These are phyloP conservation scores for Papilio polytes DNA, from an alignment of 1,140 invertebrate genomes.

Conservation along the genomic window DNA sequence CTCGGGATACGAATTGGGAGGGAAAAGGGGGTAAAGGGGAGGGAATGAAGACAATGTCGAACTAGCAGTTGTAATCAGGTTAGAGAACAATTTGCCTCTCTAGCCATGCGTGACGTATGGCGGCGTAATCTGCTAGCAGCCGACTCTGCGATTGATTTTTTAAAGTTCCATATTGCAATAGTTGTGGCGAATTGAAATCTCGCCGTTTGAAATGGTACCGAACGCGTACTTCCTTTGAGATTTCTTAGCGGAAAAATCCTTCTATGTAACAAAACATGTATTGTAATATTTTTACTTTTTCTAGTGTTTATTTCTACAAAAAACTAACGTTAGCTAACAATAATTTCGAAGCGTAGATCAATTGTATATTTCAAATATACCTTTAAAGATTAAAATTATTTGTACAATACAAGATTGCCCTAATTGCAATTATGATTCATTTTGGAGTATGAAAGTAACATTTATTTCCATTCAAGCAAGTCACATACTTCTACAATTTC, in stretches of 20 bases:
- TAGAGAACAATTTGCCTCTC: conserved; percentile 81
- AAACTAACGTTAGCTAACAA: not conserved
- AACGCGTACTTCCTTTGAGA: conserved; percentile 22
- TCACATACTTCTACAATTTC: too few relatives aligned
- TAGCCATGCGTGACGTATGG: conserved; percentile 73
- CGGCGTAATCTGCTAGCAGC: conserved; percentile 62
- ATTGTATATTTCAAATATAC: too few relatives aligned
- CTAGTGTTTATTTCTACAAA: not conserved
- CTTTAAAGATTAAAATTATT: too few relatives aligned
- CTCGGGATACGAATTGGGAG: conserved; percentile 18
- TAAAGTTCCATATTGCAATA: conserved; percentile 43
- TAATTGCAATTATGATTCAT: too few relatives aligned
- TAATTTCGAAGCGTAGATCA: not conserved
- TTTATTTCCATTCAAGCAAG: too few relatives aligned
- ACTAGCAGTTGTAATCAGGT: conserved; percentile 81
- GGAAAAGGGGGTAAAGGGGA: conserved; percentile 34
- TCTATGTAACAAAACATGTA: not conserved
- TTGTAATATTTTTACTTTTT: not conserved
- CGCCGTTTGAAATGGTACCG: not conserved
- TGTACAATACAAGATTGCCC: too few relatives aligned
- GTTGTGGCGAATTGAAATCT: conserved; percentile 16
- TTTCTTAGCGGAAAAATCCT: conserved; percentile 11
- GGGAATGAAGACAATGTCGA: conserved; percentile 77
- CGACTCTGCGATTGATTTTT: conserved; percentile 63
- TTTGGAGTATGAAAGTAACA: too few relatives aligned